Base-by-base conservation (phyloP, 2,797 vertebrate species). In the Pseudotriccus pelzelni region DNA sequence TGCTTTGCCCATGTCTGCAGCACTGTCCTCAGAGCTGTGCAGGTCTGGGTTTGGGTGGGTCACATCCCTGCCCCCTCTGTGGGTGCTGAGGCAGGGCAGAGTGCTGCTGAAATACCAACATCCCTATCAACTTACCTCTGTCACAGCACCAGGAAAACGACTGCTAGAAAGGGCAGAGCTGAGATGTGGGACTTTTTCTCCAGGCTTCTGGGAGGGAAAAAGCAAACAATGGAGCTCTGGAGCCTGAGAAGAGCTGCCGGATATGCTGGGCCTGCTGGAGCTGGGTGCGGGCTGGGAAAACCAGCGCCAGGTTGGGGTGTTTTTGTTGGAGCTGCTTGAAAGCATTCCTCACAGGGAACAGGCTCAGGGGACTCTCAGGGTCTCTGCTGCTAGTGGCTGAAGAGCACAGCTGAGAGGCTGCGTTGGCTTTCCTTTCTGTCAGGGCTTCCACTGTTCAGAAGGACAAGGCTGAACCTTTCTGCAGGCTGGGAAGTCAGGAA, bases 251-350 rank as follows among this genome's bases (percentile, higher is more conserved):
- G 69, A 77, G 34, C 82, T 75, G 44, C 72, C 13, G 18, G 90
- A 83, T 83, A 12, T 0, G 1, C 78, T 52, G 53, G 58, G 58
- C 44, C 77, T 83, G 76, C 79, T 89, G 82, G 60, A 85, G 73
- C 83, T 86, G 68, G 41, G 49, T 78, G 89, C 49, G 18, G 91
- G 73, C 95, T 95, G 82, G 73, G 91, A 94, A 92, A 92, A 76
- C 67, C 82, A 68, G 60, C 2, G 2, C 43, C 1, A 19, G 37
- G 30, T 39, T 77, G 60, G 3, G 2, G 13, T 79, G 82, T 94
- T 95, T 91, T 47, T 81, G 6, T 24, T 95, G 79, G 87, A 95
- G 87, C 79, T 94, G 21, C 84, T 89, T 92, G 84, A 91, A 94
- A 94, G 85, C 79, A 75, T 95, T 96, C 82, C 73, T 94, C 20